Evolutionary conservation across 2,888 invertebrate species (phyloP).

Genomic region (Ophraella communa): DNA sequence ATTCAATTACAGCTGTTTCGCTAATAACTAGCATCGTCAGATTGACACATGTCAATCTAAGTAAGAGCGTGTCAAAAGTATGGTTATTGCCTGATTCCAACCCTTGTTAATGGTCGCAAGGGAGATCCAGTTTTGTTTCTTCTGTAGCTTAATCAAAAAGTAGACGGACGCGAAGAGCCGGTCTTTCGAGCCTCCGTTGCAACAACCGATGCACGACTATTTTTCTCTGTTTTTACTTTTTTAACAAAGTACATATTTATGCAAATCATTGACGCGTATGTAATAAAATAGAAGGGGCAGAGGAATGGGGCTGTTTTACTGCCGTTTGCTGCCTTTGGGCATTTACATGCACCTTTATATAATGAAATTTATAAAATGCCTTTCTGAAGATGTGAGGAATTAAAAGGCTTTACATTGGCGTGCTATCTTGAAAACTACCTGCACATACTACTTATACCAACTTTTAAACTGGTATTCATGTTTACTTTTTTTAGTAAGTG

Average conservation of each 20-base stretch:
- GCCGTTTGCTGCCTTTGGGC: conserved; percentile 12
- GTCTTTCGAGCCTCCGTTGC: conserved; percentile 30
- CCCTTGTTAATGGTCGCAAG: conserved; percentile 11
- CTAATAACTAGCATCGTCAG: too few relatives aligned
- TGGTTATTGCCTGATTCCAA: conserved; percentile 6
- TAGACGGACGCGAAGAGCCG: conserved; percentile 36
- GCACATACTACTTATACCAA: too few relatives aligned
- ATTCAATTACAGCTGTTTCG: too few relatives aligned
- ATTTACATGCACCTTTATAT: conserved; percentile 14
- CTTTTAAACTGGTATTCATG: too few relatives aligned
- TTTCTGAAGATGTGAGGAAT: conserved; percentile 5
- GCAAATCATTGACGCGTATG: conserved; percentile 35
- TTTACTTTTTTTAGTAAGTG: too few relatives aligned
- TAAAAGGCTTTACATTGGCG: conserved; percentile 11
- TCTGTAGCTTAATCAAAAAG: conserved; percentile 42
- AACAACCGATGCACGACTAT: conserved; percentile 14
- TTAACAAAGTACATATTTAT: conserved; percentile 43
- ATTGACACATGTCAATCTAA: too few relatives aligned
- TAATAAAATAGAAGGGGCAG: conserved; percentile 21
- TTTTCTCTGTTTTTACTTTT: conserved; percentile 42
- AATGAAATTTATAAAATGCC: conserved; percentile 25
- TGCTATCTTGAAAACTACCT: too few relatives aligned
- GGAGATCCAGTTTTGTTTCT: conserved; percentile 44
- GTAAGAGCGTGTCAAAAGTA: too few relatives aligned
- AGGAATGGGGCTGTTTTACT: conserved; percentile 14